Evolutionary conservation across 2,113 vertebrate genomes (phyloP), one percentile per base, ranked within the genome.

Genomic region (Paradisaea rubra): DNA sequence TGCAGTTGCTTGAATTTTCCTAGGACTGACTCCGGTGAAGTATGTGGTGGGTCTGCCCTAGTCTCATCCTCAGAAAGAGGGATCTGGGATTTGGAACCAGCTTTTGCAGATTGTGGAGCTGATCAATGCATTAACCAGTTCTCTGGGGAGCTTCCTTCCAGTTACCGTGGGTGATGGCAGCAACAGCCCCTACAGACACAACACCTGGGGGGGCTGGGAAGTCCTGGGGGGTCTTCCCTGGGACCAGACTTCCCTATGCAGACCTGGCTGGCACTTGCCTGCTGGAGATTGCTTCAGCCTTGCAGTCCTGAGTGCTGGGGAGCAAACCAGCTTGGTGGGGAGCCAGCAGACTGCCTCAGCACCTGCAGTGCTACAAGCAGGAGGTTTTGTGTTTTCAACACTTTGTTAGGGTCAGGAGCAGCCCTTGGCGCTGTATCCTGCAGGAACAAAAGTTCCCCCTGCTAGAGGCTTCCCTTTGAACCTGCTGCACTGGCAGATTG

Each of bases 401-500:
- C n/a, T 85, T 81, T 1, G 3, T 61, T 64, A 44, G 80, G 86
- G 69, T 45, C 47, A 30, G 60, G 47, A 81, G 66, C 83, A 81
- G 86, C 60, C 65, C 45, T 68, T 61, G 69, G 49, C 83, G 94
- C 53, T 0, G 0, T 7, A 1, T 73, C 44, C 37, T 73, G 21
- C 39, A 37, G 69, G 56, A 93, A 77, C 52, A 25, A 54, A 83
- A 47, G 44, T 22, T 84, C 11, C 15, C 33, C 22, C 14, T 70
- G 49, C 56, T 74, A 10, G 21, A 69, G 31, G 49, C 68, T 89
- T 90, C 37, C 37, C 64, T 79, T 54, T 92, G 93, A 94, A 86
- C 64, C 73, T 69, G 59, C 78, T 87, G 91, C 59, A 17, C 56
- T 18, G n/a, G 31, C 65, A 87, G 65, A 22, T 47, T 61, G 86